Conservation (phyloP, 2,888 invertebrate genomes). For the Pachydiplax longipennis region DNA sequence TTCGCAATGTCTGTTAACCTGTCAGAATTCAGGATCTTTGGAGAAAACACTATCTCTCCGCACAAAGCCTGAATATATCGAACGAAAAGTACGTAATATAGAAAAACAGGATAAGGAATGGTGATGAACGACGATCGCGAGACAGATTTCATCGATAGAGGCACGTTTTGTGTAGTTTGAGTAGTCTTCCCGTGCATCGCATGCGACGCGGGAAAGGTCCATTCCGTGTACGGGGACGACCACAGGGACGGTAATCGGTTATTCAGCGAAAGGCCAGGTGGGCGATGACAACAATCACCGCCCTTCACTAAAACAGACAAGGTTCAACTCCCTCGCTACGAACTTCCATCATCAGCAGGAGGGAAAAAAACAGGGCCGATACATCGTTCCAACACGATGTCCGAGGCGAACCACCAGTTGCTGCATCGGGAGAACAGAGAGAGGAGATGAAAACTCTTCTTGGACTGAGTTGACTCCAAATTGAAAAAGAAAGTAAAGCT, state of each 20-base stretch:
- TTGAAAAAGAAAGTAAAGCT: no score
- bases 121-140: no score
- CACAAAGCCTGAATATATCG: no score
- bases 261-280: not conserved
- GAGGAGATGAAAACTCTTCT: not conserved
- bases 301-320: not conserved
- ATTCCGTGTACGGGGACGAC: not conserved
- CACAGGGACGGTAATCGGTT: not conserved
- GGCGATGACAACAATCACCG: not conserved
- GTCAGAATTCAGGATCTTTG: no score
- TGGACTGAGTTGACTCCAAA: not conserved
- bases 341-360: conserved; percentile 43
- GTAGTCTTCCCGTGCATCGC: no score
- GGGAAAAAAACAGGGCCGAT: conserved; percentile 4
- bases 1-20: no score
- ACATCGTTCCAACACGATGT: conserved; percentile 32
- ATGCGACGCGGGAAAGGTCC: not conserved
- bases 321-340: not conserved
- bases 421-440: not conserved
- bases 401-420: conserved; percentile 39
- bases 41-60: no score
- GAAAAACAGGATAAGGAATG: no score
- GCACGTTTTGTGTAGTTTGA: no score
- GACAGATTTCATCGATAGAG: no score
- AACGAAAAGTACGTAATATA: no score